Evolutionary conservation across 2,113 vertebrate genomes (phyloP).

Genomic region (Danio rerio): GRCz12tu NC_133182.1:56929001-56929500

Average conservation of each 20-base stretch:
- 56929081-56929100: constrained; percentile 46
- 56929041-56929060: constrained; percentile 24
- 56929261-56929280: constrained; percentile 46
- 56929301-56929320: constrained; percentile 45
- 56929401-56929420: constrained; percentile 13
- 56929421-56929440: background rate
- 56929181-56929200: constrained; percentile 41
- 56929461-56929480: background rate
- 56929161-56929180: constrained; percentile 49
- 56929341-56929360: background rate
- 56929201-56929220: constrained; percentile 45
- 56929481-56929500: background rate
- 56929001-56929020: constrained; percentile 22
- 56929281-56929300: constrained; percentile 51
- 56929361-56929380: background rate
- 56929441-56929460: background rate
- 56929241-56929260: constrained; percentile 52
- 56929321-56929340: background rate
- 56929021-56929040: constrained; percentile 43
- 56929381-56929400: background rate
- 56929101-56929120: constrained; percentile 19
- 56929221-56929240: constrained; percentile 48
- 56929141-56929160: constrained; percentile 55
- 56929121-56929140: constrained; percentile 51
- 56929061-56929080: constrained; percentile 18